phyloP scores from a whole-genome alignment of 2,797 vertebrate species.

The Momotus momota region DNA sequence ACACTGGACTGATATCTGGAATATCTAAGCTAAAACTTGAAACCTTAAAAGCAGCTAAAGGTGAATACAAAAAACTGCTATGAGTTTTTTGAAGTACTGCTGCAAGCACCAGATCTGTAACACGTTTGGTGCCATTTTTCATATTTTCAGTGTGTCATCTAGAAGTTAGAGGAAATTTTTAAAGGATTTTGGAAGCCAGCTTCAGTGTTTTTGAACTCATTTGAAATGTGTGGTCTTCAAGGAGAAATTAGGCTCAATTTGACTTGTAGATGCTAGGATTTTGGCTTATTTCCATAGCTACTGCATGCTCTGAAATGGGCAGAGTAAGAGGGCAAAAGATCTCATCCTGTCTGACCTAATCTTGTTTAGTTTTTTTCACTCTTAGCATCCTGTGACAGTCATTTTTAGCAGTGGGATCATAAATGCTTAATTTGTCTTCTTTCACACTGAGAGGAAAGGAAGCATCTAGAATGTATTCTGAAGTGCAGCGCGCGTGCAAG shows the following conservation, averaged over 20 bases:
- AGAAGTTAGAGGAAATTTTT: neutral
- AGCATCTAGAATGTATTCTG: neutral
- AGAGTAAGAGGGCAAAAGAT: neutral
- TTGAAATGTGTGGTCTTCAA: neutral
- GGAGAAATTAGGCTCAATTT: neutral
- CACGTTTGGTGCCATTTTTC: neutral
- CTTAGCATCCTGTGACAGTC: conserved; percentile 4
- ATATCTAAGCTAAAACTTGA: neutral
- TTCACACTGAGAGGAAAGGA: neutral
- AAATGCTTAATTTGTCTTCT: neutral
- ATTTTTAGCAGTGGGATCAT: conserved; percentile 25
- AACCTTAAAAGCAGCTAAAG: neutral
- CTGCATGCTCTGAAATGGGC: neutral
- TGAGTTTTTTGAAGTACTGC: neutral
- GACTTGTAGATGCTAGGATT: neutral
- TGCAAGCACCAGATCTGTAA: neutral
- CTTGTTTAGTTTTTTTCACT: neutral
- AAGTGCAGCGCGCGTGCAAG: neutral
- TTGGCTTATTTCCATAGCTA: neutral
- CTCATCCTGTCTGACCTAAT: conserved; percentile 34
- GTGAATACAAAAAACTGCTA: neutral
- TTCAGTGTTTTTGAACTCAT: neutral
- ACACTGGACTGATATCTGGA: neutral
- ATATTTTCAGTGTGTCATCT: neutral
- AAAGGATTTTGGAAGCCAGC: neutral